A percentile compares a stretch with the other conserved stretches of the same genome.
Conservation (phyloP, 2,797 vertebrate species). For the Phataginus tetradactyla region DNA sequence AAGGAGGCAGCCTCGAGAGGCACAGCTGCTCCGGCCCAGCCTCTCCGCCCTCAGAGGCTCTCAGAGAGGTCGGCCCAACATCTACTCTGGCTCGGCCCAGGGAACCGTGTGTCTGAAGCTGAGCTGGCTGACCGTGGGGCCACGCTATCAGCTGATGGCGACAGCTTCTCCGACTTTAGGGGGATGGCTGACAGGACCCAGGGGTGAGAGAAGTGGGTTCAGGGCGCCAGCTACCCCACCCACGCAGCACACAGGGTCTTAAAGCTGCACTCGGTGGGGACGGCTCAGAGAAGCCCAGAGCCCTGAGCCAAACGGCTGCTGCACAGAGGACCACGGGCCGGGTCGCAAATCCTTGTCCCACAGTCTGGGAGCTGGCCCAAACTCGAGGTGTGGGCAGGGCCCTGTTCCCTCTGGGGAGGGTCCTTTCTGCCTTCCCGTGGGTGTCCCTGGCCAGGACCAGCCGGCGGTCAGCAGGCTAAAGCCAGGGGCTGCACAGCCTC, state of each 20-base stretch:
- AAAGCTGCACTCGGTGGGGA: background rate
- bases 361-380: too few relatives aligned
- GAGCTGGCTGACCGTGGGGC: background rate
- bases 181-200: background rate
- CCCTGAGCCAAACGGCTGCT: background rate
- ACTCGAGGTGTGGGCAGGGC: background rate
- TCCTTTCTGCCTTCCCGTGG: too few relatives aligned
- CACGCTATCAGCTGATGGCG: background rate
- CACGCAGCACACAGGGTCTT: too few relatives aligned
- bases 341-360: too few relatives aligned
- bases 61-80: accelerated
- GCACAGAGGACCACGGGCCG: background rate
- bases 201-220: too few relatives aligned
- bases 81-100: background rate
- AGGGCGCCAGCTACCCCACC: background rate
- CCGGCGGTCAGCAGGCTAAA: too few relatives aligned
- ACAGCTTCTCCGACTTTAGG: too few relatives aligned
- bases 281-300: background rate
- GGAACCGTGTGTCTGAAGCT: background rate
- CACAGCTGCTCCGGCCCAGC: background rate
- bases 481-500: too few relatives aligned
- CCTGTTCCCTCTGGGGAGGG: background rate
- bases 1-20: background rate
- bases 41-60: background rate
- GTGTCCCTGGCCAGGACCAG: too few relatives aligned